A percentile compares a stretch with the other conserved stretches of the same genome.
phyloP scores from a whole-genome alignment of 23 tunicate species.

The Trididemnum miniatum region DNA sequence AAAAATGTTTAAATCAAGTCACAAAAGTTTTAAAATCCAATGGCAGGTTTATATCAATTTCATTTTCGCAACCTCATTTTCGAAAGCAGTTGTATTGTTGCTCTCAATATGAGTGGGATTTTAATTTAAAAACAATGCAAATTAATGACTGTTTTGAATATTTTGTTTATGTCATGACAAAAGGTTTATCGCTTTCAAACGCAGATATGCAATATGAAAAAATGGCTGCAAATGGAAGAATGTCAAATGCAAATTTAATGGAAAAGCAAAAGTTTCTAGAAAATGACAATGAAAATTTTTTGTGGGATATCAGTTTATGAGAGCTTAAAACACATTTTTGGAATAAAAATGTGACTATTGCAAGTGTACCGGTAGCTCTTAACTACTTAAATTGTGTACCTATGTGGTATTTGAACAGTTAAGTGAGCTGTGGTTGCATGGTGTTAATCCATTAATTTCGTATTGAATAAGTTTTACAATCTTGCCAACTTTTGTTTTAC shows the following conservation, averaged over 20 bases:
- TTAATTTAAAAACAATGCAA: not conserved
- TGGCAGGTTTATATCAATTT: conserved; percentile 48
- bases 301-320: no score
- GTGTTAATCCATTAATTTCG: no score
- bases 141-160: conserved; percentile 28
- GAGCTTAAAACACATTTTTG: no score
- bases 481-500: no score
- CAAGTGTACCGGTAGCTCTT: no score
- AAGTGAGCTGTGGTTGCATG: no score
- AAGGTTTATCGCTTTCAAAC: conserved; percentile 32
- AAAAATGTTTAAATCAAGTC: conserved; percentile 24
- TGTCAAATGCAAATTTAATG: not conserved
- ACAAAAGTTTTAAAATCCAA: conserved; percentile 21
- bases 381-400: no score
- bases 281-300: no score
- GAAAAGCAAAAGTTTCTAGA: no score
- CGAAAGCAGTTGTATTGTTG: conserved; percentile 41
- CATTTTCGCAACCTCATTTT: conserved; percentile 57
- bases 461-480: no score
- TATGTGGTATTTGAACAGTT: no score
- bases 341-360: no score
- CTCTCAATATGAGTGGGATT: conserved; percentile 22
- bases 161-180: conserved; percentile 50
- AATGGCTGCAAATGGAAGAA: not conserved
- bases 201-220: conserved; percentile 27